Evolutionary conservation across 2,888 invertebrate species (phyloP), one percentile per base, ranked within the genome.

Genomic region (Phyllotreta striolata): DNA sequence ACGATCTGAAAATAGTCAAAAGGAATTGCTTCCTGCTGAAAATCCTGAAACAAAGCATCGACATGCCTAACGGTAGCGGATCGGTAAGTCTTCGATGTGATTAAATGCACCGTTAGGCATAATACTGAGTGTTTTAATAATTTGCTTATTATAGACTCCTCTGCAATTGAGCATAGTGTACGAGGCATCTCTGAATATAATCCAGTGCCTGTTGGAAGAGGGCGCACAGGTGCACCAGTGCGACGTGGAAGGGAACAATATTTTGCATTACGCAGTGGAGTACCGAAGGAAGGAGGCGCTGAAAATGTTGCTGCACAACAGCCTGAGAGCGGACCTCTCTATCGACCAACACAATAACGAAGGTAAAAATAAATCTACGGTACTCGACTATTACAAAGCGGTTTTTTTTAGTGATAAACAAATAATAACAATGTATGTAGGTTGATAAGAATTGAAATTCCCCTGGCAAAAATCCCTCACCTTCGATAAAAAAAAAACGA

Each of bases 261-360:
- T 80, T 1, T 63, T 84, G 13, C 86, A 86, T 66, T 68, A 81
- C 0, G 83, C 84, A 0, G 83, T 85, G 0, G 83, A 84, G 49
- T 72, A 76, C 37, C 65, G 72, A 10, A 67, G 74, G 39, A 66
- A 55, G 0, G 67, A 70, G 7, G 75, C 6, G 76, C 80, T 62
- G 67, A 82, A 4, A 58, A 55, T 69, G 6, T 61, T 77, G 5
- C 51, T 76, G 52, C 66, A 3, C 62, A 68, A 0, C 12, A 81
- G n/a, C 8, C 80, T 1, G 41, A 72, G 0, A 66, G 52, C 13
- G 6, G 77, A 78, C 79, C 0, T 78, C 6, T 66, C 67, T 63
- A 63, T 78, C 35, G 67, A 78, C 60, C 55, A 64, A 6, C 71
- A 70, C 57, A 78, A 78, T 67, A 76, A 75, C 59, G 77, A 77